Percentiles rank a stretch among this genome's conserved stretches.
phyloP scores from a whole-genome alignment of 1,140 invertebrate genomes.

The Penaeus vannamei region DNA sequence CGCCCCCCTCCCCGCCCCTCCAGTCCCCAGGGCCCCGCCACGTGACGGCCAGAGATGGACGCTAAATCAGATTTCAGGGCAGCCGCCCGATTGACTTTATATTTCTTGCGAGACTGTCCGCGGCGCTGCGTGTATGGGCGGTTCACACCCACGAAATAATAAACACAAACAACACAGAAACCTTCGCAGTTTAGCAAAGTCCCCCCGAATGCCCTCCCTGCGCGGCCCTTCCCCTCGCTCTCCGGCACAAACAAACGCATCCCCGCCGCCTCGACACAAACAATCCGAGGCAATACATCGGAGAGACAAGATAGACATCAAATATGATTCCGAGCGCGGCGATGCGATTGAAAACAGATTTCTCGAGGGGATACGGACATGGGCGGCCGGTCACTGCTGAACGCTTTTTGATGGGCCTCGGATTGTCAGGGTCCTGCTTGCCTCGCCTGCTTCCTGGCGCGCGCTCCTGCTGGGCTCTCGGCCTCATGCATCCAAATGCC shows the following conservation, averaged over 20 bases:
- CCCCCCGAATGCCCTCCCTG: background rate
- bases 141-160: background rate
- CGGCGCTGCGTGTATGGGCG: background rate
- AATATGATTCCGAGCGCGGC: conserved; percentile 58
- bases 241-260: background rate
- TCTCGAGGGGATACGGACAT: conserved; percentile 43
- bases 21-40: conserved; percentile 34
- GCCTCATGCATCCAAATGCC: no score
- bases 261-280: background rate
- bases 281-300: background rate
- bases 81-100: background rate
- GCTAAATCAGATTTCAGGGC: conserved; percentile 49
- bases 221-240: background rate
- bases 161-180: background rate
- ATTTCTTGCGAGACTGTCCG: background rate
- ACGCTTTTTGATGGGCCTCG: conserved; percentile 55
- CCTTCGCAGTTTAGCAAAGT: background rate
- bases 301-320: conserved; percentile 62
- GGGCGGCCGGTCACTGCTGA: conserved; percentile 60
- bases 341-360: conserved; percentile 65
- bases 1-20: background rate
- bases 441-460: no score
- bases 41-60: conserved; percentile 46
- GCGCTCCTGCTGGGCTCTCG: no score
- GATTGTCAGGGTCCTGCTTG: conserved; percentile 37